A percentile compares a stretch with the other conserved stretches of the same genome.
Evolutionary conservation across 2,888 invertebrate genomes (phyloP).

Genomic region (Temnothorax unifasciatus): DNA sequence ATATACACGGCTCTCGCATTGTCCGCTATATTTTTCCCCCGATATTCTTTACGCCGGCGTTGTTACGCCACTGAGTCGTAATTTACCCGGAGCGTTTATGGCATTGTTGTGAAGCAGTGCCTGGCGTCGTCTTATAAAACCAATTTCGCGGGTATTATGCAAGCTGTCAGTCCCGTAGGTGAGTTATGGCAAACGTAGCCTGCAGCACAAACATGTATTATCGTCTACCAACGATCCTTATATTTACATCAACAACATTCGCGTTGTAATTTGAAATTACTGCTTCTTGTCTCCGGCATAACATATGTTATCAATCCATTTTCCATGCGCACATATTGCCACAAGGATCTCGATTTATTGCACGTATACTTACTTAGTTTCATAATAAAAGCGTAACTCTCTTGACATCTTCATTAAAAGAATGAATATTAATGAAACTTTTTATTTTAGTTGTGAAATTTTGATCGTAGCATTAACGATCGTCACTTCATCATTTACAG

Average conservation of each 20-base stretch:
- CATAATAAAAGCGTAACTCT: slow-evolving; percentile 10
- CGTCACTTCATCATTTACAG: not conserved
- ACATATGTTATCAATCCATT: slow-evolving; percentile 59
- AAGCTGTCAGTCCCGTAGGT: slow-evolving; percentile 85
- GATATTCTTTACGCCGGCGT: slow-evolving; percentile 66
- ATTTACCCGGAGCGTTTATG: slow-evolving; percentile 84
- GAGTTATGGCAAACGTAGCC: slow-evolving; percentile 83
- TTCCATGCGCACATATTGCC: slow-evolving; percentile 25
- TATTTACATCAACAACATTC: slow-evolving; percentile 70
- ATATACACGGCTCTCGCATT: slow-evolving; percentile 1
- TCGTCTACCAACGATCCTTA: slow-evolving; percentile 67
- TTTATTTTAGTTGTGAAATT: not conserved
- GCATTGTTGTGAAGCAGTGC: slow-evolving; percentile 84
- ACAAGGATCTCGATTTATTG: slow-evolving; percentile 19
- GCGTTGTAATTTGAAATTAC: slow-evolving; percentile 77
- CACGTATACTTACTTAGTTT: slow-evolving; percentile 2
- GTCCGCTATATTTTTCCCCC: slow-evolving; percentile 4
- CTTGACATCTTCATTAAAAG: slow-evolving; percentile 12
- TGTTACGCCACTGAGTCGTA: slow-evolving; percentile 81
- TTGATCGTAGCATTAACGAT: not conserved
- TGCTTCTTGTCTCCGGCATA: slow-evolving; percentile 61
- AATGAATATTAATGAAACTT: not conserved
- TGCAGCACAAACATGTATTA: slow-evolving; percentile 81
- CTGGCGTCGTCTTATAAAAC: slow-evolving; percentile 85
- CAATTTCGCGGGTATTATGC: slow-evolving; percentile 86